Conservation (phyloP, 2,888 invertebrate genomes). For the Tipula vernalis region DNA sequence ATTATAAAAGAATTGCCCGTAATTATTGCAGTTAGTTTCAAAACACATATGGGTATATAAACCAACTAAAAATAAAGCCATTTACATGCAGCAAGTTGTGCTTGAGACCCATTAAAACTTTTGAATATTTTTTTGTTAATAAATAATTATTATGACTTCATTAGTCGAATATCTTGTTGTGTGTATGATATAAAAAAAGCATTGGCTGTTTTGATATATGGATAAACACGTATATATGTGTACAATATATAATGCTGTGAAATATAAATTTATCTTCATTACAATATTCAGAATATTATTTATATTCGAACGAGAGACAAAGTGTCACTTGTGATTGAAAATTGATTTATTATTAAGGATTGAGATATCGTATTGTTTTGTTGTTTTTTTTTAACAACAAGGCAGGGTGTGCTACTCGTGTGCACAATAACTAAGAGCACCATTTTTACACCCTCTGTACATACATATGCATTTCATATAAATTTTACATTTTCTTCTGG, state of each 20-base stretch:
- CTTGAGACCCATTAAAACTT: neutral
- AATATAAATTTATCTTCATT: neutral
- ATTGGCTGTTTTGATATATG: neutral
- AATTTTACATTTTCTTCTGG: neutral
- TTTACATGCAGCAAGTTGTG: neutral
- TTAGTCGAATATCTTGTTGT: neutral
- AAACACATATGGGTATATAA: neutral
- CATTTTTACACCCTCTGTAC: neutral
- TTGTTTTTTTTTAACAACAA: neutral
- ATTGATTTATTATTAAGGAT: neutral
- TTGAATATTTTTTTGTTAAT: neutral
- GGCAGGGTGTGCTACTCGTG: neutral
- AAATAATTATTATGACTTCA: neutral
- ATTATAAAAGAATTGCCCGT: neutral
- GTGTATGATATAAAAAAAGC: neutral
- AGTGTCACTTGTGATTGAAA: neutral
- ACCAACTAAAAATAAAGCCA: neutral
- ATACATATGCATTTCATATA: neutral
- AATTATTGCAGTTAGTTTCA: neutral
- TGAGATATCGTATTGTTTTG: neutral
- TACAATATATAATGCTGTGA: neutral
- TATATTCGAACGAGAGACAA: neutral
- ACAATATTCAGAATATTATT: neutral
- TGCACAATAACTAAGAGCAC: neutral
- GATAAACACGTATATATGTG: neutral